Evolutionary conservation across 2,113 vertebrate species (phyloP).

Genomic region (Holacanthus passer): DNA sequence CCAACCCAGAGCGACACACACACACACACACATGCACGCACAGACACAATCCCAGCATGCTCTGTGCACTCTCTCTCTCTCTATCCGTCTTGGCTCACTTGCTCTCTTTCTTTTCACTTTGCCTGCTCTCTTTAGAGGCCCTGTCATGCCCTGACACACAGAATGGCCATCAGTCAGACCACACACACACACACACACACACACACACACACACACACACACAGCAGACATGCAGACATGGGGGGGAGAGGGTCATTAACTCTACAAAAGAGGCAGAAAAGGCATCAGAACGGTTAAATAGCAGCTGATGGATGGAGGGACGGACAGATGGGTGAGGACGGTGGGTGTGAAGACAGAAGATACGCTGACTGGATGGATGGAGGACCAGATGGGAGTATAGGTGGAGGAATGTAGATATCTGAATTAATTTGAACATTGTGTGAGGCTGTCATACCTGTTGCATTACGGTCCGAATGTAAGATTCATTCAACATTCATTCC

Average conservation of each 20-base stretch:
- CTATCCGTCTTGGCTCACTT: slow-evolving; percentile 60
- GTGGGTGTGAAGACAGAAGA: background rate
- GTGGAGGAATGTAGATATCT: background rate
- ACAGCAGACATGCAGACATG: slow-evolving; percentile 40
- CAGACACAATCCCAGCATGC: slow-evolving; percentile 33
- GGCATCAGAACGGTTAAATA: slow-evolving; percentile 39
- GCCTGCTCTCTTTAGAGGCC: slow-evolving; percentile 72
- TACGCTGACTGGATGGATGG: background rate
- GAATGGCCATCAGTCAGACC: slow-evolving; percentile 70
- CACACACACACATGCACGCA: slow-evolving; percentile 41
- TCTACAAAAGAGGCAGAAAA: slow-evolving; percentile 59
- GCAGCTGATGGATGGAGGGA: slow-evolving; percentile 52
- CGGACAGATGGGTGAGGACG: slow-evolving; percentile 9
- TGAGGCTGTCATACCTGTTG: background rate
- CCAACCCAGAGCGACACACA: background rate
- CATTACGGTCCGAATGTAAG: background rate
- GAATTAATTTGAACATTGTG: background rate
- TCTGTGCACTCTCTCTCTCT: slow-evolving; percentile 54
- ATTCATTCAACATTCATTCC: background rate
- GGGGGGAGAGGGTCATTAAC: slow-evolving; percentile 68
- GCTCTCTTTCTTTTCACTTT: slow-evolving; percentile 61
- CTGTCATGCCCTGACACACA: slow-evolving; percentile 66
- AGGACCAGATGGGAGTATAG: slow-evolving; percentile 15
- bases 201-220: slow-evolving; percentile 18
- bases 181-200: slow-evolving; percentile 65